Conservation (phyloP, 2,113 vertebrate genomes). For the Malurus melanocephalus region DNA sequence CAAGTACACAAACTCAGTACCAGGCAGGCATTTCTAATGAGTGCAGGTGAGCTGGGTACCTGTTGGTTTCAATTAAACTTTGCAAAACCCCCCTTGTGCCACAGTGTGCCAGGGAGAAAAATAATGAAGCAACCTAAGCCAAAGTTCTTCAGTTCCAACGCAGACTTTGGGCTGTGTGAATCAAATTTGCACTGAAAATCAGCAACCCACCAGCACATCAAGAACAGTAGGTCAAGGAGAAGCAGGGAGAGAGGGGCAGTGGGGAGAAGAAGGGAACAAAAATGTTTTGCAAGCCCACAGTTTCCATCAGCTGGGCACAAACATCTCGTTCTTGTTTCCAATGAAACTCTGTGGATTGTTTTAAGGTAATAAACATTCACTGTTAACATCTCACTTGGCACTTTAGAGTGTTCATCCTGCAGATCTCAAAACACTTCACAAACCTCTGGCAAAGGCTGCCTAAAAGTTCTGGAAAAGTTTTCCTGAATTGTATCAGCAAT, state of each 20-base stretch:
- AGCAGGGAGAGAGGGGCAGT: background rate
- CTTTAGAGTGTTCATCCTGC: background rate
- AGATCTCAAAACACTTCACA: background rate
- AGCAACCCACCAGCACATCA: background rate
- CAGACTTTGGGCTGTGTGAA: background rate
- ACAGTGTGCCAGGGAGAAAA: background rate
- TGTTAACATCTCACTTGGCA: background rate
- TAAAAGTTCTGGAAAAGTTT: background rate
- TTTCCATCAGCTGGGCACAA: background rate
- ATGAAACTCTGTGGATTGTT: background rate
- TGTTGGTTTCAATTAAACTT: conserved; percentile 40
- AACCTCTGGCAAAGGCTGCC: background rate
- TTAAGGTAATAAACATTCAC: background rate
- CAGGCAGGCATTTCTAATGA: background rate
- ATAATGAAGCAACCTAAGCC: conserved; percentile 15
- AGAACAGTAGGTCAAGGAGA: background rate
- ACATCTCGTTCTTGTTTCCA: background rate
- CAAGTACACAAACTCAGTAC: background rate
- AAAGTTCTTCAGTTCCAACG: background rate
- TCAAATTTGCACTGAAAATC: conserved; percentile 3
- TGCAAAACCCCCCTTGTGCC: background rate
- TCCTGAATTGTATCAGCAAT: background rate
- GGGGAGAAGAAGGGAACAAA: background rate
- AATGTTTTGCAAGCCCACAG: background rate
- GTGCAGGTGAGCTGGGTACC: background rate